phyloP scores from a whole-genome alignment of 2,113 vertebrate genomes.

The Mellivora capensis region DNA sequence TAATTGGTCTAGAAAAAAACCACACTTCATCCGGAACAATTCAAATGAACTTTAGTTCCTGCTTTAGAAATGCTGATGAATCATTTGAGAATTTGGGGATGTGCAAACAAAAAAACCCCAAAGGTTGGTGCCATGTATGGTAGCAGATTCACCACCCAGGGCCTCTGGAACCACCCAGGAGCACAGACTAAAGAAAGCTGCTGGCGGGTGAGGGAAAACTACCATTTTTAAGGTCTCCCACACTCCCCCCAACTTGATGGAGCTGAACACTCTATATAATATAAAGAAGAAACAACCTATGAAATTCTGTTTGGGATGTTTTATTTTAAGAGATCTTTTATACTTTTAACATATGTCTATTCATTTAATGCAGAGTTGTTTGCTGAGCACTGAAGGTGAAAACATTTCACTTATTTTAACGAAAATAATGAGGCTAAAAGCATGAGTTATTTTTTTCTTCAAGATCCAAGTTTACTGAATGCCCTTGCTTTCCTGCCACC shows the following conservation, averaged over 20 bases:
- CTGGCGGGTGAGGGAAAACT: not conserved
- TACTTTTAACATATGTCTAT: not conserved
- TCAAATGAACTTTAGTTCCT: not conserved
- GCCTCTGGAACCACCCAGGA: too few relatives aligned
- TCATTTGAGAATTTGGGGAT: not conserved
- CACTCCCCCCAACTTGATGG: not conserved
- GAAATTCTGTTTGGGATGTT: not conserved
- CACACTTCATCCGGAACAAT: not conserved
- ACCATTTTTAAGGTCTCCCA: not conserved
- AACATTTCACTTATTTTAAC: not conserved
- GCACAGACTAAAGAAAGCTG: not conserved
- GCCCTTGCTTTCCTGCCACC: not conserved
- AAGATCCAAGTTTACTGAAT: not conserved
- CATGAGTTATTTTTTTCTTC: not conserved
- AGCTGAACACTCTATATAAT: not conserved
- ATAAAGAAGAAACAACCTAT: not conserved
- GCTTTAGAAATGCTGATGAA: not conserved
- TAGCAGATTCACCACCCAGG: not conserved
- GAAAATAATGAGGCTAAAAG: not conserved
- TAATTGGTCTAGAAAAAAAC: not conserved
- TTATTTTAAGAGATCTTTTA: not conserved
- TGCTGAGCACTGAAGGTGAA: not conserved
- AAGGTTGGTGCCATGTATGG: not conserved
- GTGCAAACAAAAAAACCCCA: not conserved
- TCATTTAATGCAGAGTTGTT: not conserved